Evolutionary conservation across 2,888 invertebrate genomes (phyloP), one percentile per base, ranked within the genome.

Genomic region (Lasiommata megera): DNA sequence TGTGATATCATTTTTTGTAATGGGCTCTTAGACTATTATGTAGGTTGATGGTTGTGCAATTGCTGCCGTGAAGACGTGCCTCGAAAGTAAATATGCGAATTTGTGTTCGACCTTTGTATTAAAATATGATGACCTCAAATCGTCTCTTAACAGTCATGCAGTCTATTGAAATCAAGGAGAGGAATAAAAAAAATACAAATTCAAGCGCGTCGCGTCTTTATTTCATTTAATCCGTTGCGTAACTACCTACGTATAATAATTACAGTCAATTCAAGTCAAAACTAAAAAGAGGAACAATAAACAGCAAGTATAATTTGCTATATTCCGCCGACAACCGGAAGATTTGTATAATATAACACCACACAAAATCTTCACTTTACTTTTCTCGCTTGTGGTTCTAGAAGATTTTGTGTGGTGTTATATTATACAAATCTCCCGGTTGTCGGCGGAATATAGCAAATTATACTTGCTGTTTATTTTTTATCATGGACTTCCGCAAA

Each of bases 1-100:
- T 59, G 67, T 65, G 60, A 62, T 63, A 62, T 62, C 64, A 66
- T 66, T 68, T 67, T 69, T 67, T 62, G 53, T 59, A 62, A 43
- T 47, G n/a, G 55, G 9, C 52, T 52, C 52, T 31, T 41, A 12
- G 31, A 52, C 52, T 52, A 41, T 41, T 29, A 52, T 31, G 52
- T 52, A 52, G 31, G 41, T 51, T 48, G 48, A 18, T 38, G 28
- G 6, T 52, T 41, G 52, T 52, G 41, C 52, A 52, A 52, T 41
- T 41, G 12, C 31, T 40, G 52, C 18, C 31, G 52, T 46, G 38
- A 58, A 64, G 59, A 77, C 71, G 68, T 69, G 71, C 61, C 62
- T 64, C 34, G 69, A 63, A 69, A 64, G 54, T 52, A 61, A 62
- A 64, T 50, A 17, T 40, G 54, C 50, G 34, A 55, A 40, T 64